A percentile compares a stretch with the other conserved stretches of the same genome.
Conservation (phyloP, 2,797 vertebrate species). For the Ceyx erithaca region DNA sequence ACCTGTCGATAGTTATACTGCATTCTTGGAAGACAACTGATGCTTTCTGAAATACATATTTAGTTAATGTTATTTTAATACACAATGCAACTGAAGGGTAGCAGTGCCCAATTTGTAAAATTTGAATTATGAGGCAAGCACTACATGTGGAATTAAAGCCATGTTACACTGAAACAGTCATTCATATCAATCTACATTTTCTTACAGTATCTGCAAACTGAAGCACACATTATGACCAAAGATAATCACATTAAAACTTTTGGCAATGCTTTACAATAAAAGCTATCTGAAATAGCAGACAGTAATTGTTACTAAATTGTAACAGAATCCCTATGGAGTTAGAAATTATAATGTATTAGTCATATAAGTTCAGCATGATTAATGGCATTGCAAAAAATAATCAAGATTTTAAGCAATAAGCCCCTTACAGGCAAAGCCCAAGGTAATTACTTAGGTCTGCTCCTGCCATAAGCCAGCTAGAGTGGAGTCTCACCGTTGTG, state of each 20-base stretch:
- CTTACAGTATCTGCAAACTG: slow-evolving; percentile 35
- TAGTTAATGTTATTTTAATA: slow-evolving; percentile 28
- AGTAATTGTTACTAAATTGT: slow-evolving; percentile 74
- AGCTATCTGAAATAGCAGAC: slow-evolving; percentile 30
- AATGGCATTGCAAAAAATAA: slow-evolving; percentile 55
- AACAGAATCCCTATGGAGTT: slow-evolving; percentile 62
- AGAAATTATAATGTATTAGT: slow-evolving; percentile 67
- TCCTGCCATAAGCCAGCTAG: neutral
- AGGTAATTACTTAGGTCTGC: neutral
- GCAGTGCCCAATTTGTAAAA: neutral
- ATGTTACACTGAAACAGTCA: slow-evolving; percentile 58
- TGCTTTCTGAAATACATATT: slow-evolving; percentile 12
- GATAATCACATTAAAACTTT: slow-evolving; percentile 61
- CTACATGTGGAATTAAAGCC: slow-evolving; percentile 42
- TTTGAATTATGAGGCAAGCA: neutral
- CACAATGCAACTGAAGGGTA: neutral
- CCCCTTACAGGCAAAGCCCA: neutral
- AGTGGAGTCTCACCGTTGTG: accelerated
- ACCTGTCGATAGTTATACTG: neutral
- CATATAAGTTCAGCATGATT: slow-evolving; percentile 58
- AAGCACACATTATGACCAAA: slow-evolving; percentile 46
- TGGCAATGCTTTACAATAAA: slow-evolving; percentile 65
- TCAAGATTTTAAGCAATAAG: slow-evolving; percentile 63
- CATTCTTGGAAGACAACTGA: slow-evolving; percentile 14
- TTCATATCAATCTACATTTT: slow-evolving; percentile 62